Percentiles rank a stretch among this genome's conserved stretches.
These are phyloP conservation scores for Tarsius wallacei DNA, from an alignment of 2,797 vertebrate species.

Conservation along the genomic window DNA sequence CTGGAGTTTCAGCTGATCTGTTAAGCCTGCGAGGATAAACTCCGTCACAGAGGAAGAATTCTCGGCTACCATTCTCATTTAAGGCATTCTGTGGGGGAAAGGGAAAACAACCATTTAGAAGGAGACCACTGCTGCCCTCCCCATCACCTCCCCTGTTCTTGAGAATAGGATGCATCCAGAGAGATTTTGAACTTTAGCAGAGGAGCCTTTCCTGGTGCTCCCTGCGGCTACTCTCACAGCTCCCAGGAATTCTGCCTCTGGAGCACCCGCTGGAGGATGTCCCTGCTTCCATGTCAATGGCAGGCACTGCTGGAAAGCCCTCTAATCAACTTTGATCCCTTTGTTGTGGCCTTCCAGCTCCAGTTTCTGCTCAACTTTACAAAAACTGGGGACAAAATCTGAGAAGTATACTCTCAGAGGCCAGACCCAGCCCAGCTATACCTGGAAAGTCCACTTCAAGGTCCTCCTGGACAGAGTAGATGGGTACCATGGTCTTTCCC, in stretches of 20 bases:
- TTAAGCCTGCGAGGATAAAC: constrained; percentile 78
- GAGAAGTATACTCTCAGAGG: neutral
- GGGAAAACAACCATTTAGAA: neutral
- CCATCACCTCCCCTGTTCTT: neutral
- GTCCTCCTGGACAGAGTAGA: neutral
- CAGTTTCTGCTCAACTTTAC: neutral
- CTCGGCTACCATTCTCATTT: constrained; percentile 26
- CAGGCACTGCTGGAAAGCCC: neutral
- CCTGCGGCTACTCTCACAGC: neutral
- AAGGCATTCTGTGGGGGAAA: constrained; percentile 58
- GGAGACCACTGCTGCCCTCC: neutral
- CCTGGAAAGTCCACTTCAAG: too few relatives aligned
- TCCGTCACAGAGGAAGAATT: constrained; percentile 69
- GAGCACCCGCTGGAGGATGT: neutral
- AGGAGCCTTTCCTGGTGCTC: neutral
- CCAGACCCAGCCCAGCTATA: neutral
- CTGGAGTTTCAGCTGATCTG: neutral
- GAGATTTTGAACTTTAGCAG: neutral
- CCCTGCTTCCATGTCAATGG: neutral
- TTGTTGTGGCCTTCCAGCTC: neutral
- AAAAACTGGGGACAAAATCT: neutral
- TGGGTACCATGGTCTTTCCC: neutral
- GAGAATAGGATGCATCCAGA: neutral
- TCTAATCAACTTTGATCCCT: neutral
- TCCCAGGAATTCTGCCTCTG: neutral